These are phyloP conservation scores for Spisula subtruncata DNA, from an alignment of 2,888 invertebrate genomes.

Conservation along the genomic window DNA sequence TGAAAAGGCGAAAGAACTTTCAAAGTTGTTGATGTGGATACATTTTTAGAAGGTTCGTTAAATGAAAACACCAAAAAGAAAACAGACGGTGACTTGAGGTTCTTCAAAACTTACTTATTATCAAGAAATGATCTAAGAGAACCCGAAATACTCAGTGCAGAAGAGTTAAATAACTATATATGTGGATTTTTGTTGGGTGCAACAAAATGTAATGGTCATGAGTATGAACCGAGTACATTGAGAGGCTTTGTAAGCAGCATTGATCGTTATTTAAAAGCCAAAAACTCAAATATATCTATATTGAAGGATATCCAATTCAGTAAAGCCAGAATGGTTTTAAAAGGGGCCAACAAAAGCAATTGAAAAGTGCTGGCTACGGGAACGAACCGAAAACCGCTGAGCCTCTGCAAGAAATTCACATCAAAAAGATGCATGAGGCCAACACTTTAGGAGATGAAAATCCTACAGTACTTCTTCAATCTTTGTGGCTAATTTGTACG, in stretches of 20 bases:
- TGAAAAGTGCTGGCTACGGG: constrained; percentile 75
- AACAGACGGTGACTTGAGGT: too few species aligned
- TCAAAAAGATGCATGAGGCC: constrained; percentile 4
- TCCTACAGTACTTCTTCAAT: constrained; percentile 49
- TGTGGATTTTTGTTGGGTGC: too few species aligned
- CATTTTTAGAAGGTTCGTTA: too few species aligned
- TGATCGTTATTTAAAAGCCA: constrained; percentile 72
- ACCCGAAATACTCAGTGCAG: too few species aligned
- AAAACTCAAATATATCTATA: constrained; percentile 71
- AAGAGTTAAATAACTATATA: too few species aligned
- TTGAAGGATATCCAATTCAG: constrained; percentile 73
- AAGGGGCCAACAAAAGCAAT: constrained; percentile 73
- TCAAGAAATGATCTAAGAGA: too few species aligned
- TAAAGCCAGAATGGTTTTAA: constrained; percentile 72
- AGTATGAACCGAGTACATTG: constrained; percentile 75
- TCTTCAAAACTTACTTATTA: too few species aligned
- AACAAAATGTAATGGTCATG: too few species aligned
- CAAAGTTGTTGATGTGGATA: too few species aligned
- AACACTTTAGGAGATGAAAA: neutral
- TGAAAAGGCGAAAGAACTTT: too few species aligned
- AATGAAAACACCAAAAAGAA: too few species aligned
- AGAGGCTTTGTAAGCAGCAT: constrained; percentile 75
- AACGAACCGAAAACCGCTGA: constrained; percentile 67
- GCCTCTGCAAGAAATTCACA: neutral
- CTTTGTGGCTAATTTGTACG: constrained; percentile 57